Evolutionary conservation across 1,140 invertebrate species (phyloP).

Genomic region (Aphidius ervi): DNA sequence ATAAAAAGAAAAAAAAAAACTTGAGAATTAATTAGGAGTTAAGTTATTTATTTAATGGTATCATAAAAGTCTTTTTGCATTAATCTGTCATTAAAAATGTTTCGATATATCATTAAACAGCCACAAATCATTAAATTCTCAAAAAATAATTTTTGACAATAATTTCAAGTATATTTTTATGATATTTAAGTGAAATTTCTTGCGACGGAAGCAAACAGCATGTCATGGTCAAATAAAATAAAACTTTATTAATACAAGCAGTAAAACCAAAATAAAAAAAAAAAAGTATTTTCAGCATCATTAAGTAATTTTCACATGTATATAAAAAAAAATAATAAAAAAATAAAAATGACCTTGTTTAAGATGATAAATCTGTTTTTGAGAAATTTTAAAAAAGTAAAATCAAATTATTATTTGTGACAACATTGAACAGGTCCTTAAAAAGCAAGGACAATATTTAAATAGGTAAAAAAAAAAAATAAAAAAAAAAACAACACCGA

Average conservation of each 20-base stretch:
- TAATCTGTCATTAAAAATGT: conserved; percentile 54
- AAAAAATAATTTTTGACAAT: conserved; percentile 49
- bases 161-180: conserved; percentile 15
- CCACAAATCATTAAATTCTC: conserved; percentile 49
- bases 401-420: neutral
- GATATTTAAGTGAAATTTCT: no score
- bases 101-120: conserved; percentile 52
- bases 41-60: conserved; percentile 57
- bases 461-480: conserved; percentile 13
- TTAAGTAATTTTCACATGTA: no score
- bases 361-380: no score
- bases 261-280: no score
- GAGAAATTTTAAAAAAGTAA: neutral
- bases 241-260: no score
- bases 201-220: neutral
- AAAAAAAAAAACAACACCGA: neutral
- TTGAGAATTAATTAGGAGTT: conserved; percentile 47
- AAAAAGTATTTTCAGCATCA: no score
- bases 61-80: conserved; percentile 57
- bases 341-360: no score
- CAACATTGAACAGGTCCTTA: neutral
- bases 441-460: no score
- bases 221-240: no score
- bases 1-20: conserved; percentile 4
- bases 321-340: no score